A percentile compares a stretch with the other conserved stretches of the same genome.
Evolutionary conservation across 2,888 invertebrate species (phyloP).

Genomic region (Pinctada fucata): DNA sequence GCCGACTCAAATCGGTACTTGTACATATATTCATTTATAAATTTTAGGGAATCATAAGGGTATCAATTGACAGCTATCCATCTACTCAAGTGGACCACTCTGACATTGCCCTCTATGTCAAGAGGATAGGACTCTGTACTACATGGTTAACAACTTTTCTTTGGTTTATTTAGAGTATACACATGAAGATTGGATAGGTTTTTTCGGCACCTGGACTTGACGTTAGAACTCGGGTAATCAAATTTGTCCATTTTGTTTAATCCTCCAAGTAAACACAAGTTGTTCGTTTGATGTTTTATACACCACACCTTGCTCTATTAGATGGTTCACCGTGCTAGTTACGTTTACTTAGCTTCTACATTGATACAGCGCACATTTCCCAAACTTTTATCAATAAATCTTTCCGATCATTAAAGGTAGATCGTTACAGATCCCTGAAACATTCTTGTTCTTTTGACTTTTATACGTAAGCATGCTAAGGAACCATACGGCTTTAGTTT

Average conservation of each 20-base stretch:
- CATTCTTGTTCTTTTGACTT: no score
- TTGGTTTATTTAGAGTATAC: neutral
- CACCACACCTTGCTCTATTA: neutral
- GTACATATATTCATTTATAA: no score
- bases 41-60: neutral
- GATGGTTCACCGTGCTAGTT: neutral
- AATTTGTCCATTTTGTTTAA: slow-evolving; percentile 3
- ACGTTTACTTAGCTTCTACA: neutral
- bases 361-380: no score
- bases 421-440: no score
- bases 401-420: no score
- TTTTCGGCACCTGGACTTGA: neutral
- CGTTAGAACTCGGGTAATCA: neutral
- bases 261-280: neutral
- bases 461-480: no score
- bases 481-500: no score
- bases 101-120: neutral
- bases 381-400: no score
- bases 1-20: no score
- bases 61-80: neutral
- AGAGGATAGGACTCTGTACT: neutral
- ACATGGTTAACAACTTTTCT: neutral
- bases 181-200: neutral
- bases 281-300: neutral
- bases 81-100: neutral